Conservation (phyloP, 2,797 vertebrate genomes). For the Phataginus tricuspis region DNA sequence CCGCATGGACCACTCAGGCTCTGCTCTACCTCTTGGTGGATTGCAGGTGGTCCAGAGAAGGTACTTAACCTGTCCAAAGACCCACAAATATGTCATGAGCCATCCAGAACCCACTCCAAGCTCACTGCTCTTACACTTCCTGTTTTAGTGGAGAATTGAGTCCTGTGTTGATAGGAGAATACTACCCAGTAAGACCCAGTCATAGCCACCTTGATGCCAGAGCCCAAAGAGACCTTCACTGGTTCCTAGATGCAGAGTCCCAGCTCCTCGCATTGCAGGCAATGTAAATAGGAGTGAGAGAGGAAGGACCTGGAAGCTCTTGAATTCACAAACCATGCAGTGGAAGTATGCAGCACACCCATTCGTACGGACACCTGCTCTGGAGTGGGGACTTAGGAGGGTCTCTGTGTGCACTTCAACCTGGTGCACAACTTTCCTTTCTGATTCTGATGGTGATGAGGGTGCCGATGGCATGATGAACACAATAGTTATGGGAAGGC, state of each 20-base stretch:
- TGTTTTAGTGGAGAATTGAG: fast-evolving
- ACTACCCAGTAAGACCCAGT: fast-evolving
- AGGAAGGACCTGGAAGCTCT: neutral
- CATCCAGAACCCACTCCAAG: neutral
- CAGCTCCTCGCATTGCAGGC: neutral
- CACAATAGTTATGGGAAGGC: fast-evolving
- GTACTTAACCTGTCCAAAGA: neutral
- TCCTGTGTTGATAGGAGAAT: neutral
- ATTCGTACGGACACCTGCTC: neutral
- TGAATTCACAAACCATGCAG: neutral
- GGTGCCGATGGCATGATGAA: fast-evolving
- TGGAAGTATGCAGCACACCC: neutral
- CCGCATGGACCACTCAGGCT: too few species aligned
- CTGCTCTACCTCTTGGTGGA: neutral
- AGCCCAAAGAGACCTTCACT: neutral
- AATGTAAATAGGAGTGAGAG: neutral
- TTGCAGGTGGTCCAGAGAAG: neutral
- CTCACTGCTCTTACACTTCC: fast-evolving
- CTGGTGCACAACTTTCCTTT: neutral
- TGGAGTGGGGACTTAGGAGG: fast-evolving
- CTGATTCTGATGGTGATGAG: fast-evolving
- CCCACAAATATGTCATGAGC: neutral
- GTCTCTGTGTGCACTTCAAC: fast-evolving
- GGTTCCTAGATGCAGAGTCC: neutral
- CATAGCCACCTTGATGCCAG: fast-evolving